Conservation (phyloP, 2,113 vertebrate genomes). For the Tamias sibiricus region DNA sequence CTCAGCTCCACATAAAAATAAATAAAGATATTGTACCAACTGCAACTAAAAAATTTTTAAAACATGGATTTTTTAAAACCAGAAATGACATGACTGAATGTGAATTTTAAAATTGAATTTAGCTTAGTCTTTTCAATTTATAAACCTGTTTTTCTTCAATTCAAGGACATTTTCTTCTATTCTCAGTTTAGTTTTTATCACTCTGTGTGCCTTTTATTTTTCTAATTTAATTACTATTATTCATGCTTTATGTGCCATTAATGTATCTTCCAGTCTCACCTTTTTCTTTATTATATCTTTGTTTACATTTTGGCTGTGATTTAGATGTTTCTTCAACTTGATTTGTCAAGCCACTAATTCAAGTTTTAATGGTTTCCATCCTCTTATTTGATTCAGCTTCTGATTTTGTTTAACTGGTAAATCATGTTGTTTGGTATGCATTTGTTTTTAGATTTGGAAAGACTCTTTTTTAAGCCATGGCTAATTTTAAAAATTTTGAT, state of each 20-base stretch:
- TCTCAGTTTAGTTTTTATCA: background rate
- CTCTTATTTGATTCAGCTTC: background rate
- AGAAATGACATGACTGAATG: background rate
- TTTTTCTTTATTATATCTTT: background rate
- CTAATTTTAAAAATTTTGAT: background rate
- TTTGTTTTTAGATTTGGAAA: background rate
- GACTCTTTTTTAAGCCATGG: background rate
- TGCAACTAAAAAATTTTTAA: too few species aligned
- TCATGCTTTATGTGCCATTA: background rate
- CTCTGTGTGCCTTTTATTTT: background rate
- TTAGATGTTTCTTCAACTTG: background rate
- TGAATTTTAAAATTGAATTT: background rate
- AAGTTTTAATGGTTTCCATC: background rate
- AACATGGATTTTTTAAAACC: background rate
- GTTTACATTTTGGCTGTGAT: background rate
- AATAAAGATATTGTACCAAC: too few species aligned
- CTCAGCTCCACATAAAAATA: too few species aligned
- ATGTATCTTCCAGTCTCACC: background rate
- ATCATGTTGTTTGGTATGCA: background rate
- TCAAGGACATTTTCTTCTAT: background rate
- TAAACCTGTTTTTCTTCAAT: background rate
- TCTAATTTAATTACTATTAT: background rate
- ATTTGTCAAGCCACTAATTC: background rate
- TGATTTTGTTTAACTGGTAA: background rate
- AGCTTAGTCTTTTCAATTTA: background rate